Evolutionary conservation across 2,888 invertebrate species (phyloP), one percentile per base, ranked within the genome.

Genomic region (Anaspis maculata): DNA sequence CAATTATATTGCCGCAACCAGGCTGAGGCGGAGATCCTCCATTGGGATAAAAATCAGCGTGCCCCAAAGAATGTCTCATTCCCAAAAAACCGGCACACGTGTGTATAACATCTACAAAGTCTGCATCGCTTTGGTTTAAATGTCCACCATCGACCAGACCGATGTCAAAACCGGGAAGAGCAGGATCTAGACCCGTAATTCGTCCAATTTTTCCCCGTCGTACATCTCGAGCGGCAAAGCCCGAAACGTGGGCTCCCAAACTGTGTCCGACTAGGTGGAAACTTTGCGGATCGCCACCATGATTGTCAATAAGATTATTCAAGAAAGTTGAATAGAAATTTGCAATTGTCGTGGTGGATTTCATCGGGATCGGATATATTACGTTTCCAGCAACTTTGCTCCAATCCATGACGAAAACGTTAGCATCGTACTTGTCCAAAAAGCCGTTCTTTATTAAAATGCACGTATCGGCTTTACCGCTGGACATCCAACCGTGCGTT

Each of bases 11-110:
- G 5, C 24, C n/a, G 11, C n/a, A 4, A 24, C 19, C 19, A 19
- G 5, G 19, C 19, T 19, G 19, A 19, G 69, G 68, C 1, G 78
- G 68, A 16, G 48, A 60, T 0, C 84, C 85, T 9, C 74, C 73
- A 55, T 85, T 84, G 1, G 84, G 84, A 62, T 79, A 85, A 54
- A 83, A 84, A 59, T 85, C 85, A 0, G 66, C 77, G 52, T 82
- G 74, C 0, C 85, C 85, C 11, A 79, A 68, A 3, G 80, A 70
- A 15, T 56, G 48, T n/a, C 54, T 49, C 43, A 77, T 73, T 0
- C 83, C 83, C 19, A 76, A 66, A 25, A 75, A 65, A 0, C 83
- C 83, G 1, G 73, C 76, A 46, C 77, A 77, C 1, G 81, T 81
- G 52, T 86, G 85, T 30, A 85, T 78, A 1, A 83, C 72, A 54